Percentiles rank a stretch among this genome's conserved stretches.
Conservation (phyloP, 1,140 invertebrate genomes). For the Leptinotarsa texana region DNA sequence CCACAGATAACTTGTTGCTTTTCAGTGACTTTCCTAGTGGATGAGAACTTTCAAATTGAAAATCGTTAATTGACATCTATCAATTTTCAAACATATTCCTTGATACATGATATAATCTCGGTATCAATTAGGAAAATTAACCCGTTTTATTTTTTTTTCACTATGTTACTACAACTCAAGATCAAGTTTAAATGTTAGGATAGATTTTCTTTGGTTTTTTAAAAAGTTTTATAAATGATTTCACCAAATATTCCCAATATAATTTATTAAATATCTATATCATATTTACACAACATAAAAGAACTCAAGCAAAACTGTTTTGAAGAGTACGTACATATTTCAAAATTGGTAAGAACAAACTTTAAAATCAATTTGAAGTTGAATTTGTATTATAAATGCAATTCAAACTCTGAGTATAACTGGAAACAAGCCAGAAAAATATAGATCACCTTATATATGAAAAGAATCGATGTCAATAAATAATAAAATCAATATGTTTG, state of each 20-base stretch:
- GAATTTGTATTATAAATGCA: constrained; percentile 15
- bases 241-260: constrained; percentile 11
- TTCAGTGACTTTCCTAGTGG: too few species aligned
- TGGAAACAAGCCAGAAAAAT: neutral
- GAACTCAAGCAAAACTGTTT: neutral
- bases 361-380: constrained; percentile 14
- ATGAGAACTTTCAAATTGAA: too few species aligned
- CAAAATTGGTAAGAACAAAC: neutral
- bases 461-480: neutral
- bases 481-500: too few species aligned
- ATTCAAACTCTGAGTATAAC: neutral
- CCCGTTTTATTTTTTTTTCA: too few species aligned
- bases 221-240: neutral
- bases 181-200: too few species aligned
- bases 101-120: too few species aligned
- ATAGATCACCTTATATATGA: neutral
- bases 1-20: too few species aligned
- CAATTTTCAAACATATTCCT: too few species aligned
- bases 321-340: constrained; percentile 8
- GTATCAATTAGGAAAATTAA: too few species aligned
- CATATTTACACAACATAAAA: constrained; percentile 26
- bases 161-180: too few species aligned
- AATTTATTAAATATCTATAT: constrained; percentile 23
- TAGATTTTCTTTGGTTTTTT: too few species aligned
- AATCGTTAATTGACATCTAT: too few species aligned